Evolutionary conservation across 2,113 vertebrate species (phyloP).

Genomic region (Entomyzon cyanotis): DNA sequence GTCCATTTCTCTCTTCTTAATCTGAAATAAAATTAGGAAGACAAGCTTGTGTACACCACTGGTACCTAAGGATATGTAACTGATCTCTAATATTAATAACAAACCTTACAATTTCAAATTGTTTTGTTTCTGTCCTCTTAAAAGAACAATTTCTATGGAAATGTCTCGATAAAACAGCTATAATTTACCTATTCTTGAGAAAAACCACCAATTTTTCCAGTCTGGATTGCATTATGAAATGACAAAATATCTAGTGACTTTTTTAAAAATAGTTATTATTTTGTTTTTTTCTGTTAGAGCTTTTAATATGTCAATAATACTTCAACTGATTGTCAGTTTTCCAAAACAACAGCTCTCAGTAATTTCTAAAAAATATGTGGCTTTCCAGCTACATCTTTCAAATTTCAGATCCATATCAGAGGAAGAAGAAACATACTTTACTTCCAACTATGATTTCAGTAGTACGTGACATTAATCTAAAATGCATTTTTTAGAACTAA

Average conservation of each 20-base stretch:
- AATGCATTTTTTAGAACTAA: neutral
- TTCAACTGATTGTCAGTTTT: neutral
- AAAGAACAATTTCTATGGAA: neutral
- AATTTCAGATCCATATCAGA: neutral
- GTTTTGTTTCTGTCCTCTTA: neutral
- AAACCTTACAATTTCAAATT: neutral
- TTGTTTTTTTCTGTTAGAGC: neutral
- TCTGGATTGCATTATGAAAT: neutral
- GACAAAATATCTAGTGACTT: accelerated
- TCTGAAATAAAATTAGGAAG: neutral
- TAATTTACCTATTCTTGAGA: neutral
- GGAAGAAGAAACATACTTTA: neutral
- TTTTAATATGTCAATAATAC: neutral
- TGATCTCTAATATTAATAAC: neutral
- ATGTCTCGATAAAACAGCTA: neutral
- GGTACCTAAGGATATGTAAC: neutral
- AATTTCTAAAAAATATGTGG: neutral
- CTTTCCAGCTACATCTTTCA: neutral
- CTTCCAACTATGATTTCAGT: neutral
- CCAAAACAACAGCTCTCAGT: neutral
- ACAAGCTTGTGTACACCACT: neutral
- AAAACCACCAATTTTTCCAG: accelerated
- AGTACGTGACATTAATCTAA: neutral
- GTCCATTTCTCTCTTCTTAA: neutral
- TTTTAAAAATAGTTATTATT: neutral